Evolutionary conservation across 1,140 invertebrate species (phyloP), one percentile per base, ranked within the genome.

Genomic region (Camponotus floridanus): DNA sequence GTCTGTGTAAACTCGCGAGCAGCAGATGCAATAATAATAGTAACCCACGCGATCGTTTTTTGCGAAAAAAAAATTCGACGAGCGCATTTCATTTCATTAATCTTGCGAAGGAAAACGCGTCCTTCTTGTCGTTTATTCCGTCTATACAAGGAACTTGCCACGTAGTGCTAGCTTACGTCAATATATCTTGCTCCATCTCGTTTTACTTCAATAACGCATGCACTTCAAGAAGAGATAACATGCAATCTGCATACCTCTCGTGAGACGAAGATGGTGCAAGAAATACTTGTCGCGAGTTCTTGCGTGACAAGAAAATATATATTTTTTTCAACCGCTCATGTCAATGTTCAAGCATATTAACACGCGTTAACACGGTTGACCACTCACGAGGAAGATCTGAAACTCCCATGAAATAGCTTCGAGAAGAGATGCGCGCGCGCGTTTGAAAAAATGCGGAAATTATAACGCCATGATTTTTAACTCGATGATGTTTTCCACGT

Each of bases 1-100:
- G 36, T 39, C 59, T 78, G 62, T 79, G n/a, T 79, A 67, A 79
- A 67, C 13, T 67, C 45, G 62, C 76, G 26, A 64, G 18, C 39
- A 51, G 45, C 73, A 61, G 36, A 9, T 62, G 36, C 57, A 42
- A 57, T n/a, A 76, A 76, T 18, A 76, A 76, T 18, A 45, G 8
- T 36, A 51, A 61, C 13, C 3, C 31, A 13, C 76, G n/a, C n/a
- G 13, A n/a, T 78, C 21, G 4, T 76, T 45, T 62, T 48, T 79
- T 15, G 33, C n/a, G 31, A 15, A 26, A 79, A 15, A 15, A 51
- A 51, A 51, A 62, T 78, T 67, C 11, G 31, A 45, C 13, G 8
- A 67, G 21, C 45, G 21, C 13, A 33, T 65, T 55, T 15, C 39
- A 57, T 76, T 48, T 55, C 62, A 31, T 79, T 79, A 79, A 45